Percentiles rank a stretch among this genome's conserved stretches.
These are phyloP conservation scores for Symphodus melops DNA, from an alignment of 2,113 vertebrate species.

Conservation along the genomic window DNA sequence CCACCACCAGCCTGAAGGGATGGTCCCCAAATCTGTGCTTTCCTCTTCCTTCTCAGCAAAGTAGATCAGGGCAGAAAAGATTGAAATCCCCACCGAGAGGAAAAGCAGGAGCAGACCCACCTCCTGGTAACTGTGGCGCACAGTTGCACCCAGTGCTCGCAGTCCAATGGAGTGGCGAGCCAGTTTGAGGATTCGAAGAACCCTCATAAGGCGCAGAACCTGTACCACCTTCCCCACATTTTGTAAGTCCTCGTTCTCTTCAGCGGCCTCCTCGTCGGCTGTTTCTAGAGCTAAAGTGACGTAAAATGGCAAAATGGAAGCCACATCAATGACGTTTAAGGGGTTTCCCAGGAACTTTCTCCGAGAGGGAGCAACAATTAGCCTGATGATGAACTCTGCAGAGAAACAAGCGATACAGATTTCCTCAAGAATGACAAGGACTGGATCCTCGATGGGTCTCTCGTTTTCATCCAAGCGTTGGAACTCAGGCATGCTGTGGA, in stretches of 20 bases:
- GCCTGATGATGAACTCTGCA: constrained; percentile 88
- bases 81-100: constrained; percentile 96
- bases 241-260: constrained; percentile 92
- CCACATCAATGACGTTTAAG: constrained; percentile 95
- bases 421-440: constrained; percentile 89
- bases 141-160: constrained; percentile 92
- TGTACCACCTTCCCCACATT: constrained; percentile 98
- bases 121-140: constrained; percentile 96
- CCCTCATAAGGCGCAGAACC: constrained; percentile 94
- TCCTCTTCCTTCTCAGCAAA: constrained; percentile 93
- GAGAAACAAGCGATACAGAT: constrained; percentile 95
- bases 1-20: constrained; percentile 99
- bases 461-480: constrained; percentile 88
- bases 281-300: constrained; percentile 92
- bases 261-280: constrained; percentile 85
- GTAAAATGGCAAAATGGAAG: constrained; percentile 95
- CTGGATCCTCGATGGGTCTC: constrained; percentile 89
- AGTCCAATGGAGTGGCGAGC: constrained; percentile 95
- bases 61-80: constrained; percentile 97
- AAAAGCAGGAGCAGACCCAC: constrained; percentile 96
- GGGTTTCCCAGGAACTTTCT: constrained; percentile 93
- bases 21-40: constrained; percentile 89
- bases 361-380: constrained; percentile 88
- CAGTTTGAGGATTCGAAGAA: constrained; percentile 96
- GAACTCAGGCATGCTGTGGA: constrained; percentile 98